Conservation (phyloP, 2,797 vertebrate genomes). For the Tokudaia muenninki region DNA sequence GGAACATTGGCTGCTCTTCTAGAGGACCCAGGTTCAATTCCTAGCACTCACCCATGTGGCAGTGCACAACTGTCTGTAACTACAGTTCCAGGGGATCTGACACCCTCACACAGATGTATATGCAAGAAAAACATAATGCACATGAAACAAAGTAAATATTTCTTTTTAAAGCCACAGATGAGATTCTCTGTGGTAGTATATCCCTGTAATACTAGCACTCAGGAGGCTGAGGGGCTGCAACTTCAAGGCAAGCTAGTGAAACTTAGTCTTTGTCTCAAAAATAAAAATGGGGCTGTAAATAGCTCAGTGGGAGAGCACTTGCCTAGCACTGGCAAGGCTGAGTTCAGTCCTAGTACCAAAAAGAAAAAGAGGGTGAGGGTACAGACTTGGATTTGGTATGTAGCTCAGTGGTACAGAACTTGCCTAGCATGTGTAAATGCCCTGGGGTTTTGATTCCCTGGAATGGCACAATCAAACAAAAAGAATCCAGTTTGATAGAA, state of each 20-base stretch:
- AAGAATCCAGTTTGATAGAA: not conserved
- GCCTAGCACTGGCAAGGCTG: not conserved
- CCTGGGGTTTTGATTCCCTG: not conserved
- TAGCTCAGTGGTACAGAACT: not conserved
- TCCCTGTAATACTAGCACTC: not conserved
- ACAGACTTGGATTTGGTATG: not conserved
- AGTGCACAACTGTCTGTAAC: not conserved
- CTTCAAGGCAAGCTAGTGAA: not conserved
- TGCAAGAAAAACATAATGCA: not conserved
- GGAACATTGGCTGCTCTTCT: not conserved
- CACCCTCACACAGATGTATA: not conserved
- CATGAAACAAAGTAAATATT: not conserved
- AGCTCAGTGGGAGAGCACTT: not conserved
- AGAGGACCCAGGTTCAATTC: not conserved
- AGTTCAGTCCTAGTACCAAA: not conserved
- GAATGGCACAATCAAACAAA: not conserved
- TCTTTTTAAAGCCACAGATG: not conserved
- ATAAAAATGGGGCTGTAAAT: not conserved
- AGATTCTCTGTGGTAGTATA: not conserved
- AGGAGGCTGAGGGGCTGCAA: not conserved
- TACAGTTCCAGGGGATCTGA: not conserved
- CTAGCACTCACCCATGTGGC: not conserved
- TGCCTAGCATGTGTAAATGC: not conserved
- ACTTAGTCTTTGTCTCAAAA: not conserved
- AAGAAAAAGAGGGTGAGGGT: not conserved